Base-by-base conservation (phyloP, 2,888 invertebrate genomes). In the Euclidia mi region DNA sequence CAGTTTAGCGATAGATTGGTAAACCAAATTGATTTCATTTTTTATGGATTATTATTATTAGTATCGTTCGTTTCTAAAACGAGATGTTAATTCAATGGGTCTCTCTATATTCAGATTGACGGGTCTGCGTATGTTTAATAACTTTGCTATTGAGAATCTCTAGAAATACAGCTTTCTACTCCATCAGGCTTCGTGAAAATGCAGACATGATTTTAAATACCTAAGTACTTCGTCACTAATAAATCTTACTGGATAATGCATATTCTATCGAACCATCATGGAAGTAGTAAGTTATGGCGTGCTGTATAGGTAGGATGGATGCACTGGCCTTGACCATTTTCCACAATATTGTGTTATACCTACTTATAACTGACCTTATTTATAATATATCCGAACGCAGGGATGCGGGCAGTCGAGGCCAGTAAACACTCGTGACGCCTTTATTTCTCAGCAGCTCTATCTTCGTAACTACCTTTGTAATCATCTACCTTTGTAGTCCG, bases 321-420 rank as follows among this genome's bases (percentile, higher is more conserved):
- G 77, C 77, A 79, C 50, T 59, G 79, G 69, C 88, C 90, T 89
- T 89, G 87, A 82, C 84, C 82, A 81, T 82, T 76, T 86, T 87
- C 79, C 80, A 78, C 68, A 71, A 4, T 69, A 73, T 59, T 73
- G n/a, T 70, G 62, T 76, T 80, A n/a, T n/a, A n/a, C n/a, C n/a
- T n/a, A n/a, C n/a, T 80, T 81, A 76, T 76, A 72, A 71, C 65
- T 77, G 76, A 79, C 76, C 76, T 81, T 71, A 70, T 79, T 85
- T 79, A 83, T 84, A 85, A 20, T 79, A 70, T 70, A 77, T 59
- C 61, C 56, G 50, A 66, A 61, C 58, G 61, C 61, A 62, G 70
- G 50, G 65, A 85, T 88, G 84, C 88, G 88, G 88, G 85, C 69
- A 62, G 4, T 34, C 34, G 34, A 71, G 71, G 67, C 45, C 49